Base-by-base conservation (phyloP, 2,797 vertebrate genomes). In the Sorex maritimensis region DNA sequence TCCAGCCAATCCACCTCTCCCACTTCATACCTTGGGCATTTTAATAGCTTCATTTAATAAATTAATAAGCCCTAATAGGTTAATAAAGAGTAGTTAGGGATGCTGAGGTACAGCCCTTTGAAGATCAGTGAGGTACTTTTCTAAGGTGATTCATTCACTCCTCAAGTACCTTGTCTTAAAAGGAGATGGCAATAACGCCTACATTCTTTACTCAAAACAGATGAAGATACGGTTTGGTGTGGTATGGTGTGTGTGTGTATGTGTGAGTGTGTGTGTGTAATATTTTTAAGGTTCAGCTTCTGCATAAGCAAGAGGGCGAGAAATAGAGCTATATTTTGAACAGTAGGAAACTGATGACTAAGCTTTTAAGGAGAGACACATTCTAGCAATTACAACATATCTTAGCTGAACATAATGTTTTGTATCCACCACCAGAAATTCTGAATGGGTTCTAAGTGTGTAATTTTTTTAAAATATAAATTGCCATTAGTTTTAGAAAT, bases 41-140 rank as follows among this genome's bases (percentile, higher is more conserved):
- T 91, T 90, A 88, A 89, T 92, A 78, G 88, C 73, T 86, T 81
- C n/a, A 44, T 72, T 95, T 92, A 92, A 89, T 93, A 82, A 90
- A 82, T 21, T 94, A 95, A 96, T 92, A 83, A 71, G 78, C 46
- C 49, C 30, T 85, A 85, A 95, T 93, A 91, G 77, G 78, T 89
- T 96, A 96, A 92, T 91, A 67, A 93, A 89, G 46, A 67, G 23
- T 79, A 92, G 81, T 87, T 79, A 87, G 41, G 38, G 46, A 81
- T 78, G 21, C 38, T 68, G 30, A 52, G 23, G 17, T n/a, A 5
- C 17, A 82, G 61, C 46, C 55, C 81, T 95, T 92, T 74, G 87
- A 87, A 90, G 86, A 71, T 68, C 69, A 81, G 13, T 52, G 69
- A 63, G 26, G 26, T 24, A 30, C 24, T 82, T 90, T n/a, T 49